Conservation (phyloP, 2,113 vertebrate species). For the Mellivora capensis region DNA sequence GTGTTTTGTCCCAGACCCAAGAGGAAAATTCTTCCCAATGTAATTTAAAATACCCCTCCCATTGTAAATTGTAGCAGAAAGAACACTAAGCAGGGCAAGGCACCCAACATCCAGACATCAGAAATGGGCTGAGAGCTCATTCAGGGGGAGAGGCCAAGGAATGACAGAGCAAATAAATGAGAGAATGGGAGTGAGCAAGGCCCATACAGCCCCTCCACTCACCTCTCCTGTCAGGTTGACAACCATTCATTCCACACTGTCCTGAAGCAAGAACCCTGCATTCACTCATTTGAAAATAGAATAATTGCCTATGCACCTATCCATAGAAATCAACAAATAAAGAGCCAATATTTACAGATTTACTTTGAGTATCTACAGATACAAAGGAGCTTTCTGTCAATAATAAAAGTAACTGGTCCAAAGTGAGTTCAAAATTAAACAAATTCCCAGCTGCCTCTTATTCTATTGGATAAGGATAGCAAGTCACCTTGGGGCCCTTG, state of each 20-base stretch:
- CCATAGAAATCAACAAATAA: not conserved
- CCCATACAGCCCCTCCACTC: not conserved
- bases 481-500: not conserved
- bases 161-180: too few species aligned
- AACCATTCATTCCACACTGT: not conserved
- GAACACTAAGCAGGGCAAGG: not conserved
- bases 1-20: not conserved
- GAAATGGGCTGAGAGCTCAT: not conserved
- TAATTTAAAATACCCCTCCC: not conserved
- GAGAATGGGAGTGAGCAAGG: rapidly evolving
- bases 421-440: not conserved
- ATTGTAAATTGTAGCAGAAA: not conserved
- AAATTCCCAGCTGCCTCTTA: not conserved
- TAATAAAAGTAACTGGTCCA: not conserved
- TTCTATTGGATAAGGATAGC: not conserved
- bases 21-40: not conserved
- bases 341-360: not conserved
- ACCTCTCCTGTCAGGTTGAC: not conserved
- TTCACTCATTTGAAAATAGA: not conserved
- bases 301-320: not conserved
- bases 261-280: not conserved
- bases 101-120: not conserved
- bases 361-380: not conserved
- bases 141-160: not conserved
- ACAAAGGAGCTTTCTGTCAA: not conserved